Base-by-base conservation (phyloP, 2,888 invertebrate genomes). In the Drosophila paranaensis region DNA sequence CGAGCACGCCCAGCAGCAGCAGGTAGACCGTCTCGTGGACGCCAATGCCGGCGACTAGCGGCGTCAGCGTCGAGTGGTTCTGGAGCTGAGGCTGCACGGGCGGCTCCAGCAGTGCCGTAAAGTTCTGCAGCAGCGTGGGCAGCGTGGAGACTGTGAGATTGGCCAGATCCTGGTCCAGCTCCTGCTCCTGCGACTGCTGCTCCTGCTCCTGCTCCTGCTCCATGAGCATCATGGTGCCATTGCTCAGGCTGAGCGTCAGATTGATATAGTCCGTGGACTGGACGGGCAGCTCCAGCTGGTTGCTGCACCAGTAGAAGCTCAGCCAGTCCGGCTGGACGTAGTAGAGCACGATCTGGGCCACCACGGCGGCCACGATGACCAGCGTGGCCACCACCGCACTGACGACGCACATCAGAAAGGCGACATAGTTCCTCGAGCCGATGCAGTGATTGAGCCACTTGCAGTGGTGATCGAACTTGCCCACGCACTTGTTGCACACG, bases 361-460 rank as follows among this genome's bases (percentile, higher is more conserved):
- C 93, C 80, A 96, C 96, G 62, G 97, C 93, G 48, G 94, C 94
- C 78, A 95, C 94, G 60, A 97, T 95, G 77, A 95, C 94, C 67
- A 95, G 91, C 16, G 96, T 95, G 76, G 96, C 95, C 66, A 95
- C 93, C 73, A 97, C 95, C 27, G 97, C 97, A 58, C 97, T 96
- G 66, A 95, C 94, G 62, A 97, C 95, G 90, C 97, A 96, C 91
- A 95, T 95, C 80, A 97, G 94, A 92, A 98, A 98, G 35, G 96
- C 95, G 48, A 94, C 94, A 94, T 98, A 99, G 93, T 98, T 99
- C 82, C 97, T 94, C 50, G 95, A 95, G 10, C 99, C 99, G 72
- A 99, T 95, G 93, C 99, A 99, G 93, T 98, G 98, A 94, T 99
- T 99, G 81, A 99, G 94, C 99, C 99, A 99, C 94, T 98, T 98